Conservation (phyloP, 1,140 invertebrate species). For the Ctenoplectra terminalis region DNA sequence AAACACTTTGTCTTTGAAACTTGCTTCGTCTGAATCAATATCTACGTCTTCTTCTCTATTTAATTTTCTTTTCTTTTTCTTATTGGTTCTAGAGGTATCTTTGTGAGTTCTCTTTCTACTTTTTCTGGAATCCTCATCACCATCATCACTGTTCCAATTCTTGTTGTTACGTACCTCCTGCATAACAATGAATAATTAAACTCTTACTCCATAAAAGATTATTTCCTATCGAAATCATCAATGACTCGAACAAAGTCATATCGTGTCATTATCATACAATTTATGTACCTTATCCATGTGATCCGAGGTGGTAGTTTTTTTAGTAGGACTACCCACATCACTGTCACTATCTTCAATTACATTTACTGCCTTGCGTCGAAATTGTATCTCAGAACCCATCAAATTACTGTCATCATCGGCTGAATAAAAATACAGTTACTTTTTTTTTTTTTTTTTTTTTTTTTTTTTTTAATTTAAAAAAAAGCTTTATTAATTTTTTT, state of each 20-base stretch:
- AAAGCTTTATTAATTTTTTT: too few relatives aligned
- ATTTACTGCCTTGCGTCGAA: conserved; percentile 75
- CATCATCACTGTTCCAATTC: conserved; percentile 77
- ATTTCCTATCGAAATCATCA: not conserved
- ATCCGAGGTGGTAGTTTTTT: conserved; percentile 29
- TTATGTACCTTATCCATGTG: conserved; percentile 9
- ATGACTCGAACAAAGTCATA: not conserved
- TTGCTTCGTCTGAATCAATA: conserved; percentile 77
- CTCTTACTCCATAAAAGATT: not conserved
- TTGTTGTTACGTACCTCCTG: conserved; percentile 68
- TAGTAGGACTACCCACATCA: conserved; percentile 71
- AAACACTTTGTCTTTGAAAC: conserved; percentile 78
- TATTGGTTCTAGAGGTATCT: conserved; percentile 53
- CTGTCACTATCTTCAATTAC: conserved; percentile 80
- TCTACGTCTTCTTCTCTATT: conserved; percentile 75
- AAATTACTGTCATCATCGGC: conserved; percentile 78
- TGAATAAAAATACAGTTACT: conserved; percentile 56
- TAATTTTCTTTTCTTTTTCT: conserved; percentile 72
- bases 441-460: too few relatives aligned
- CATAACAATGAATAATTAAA: conserved; percentile 57
- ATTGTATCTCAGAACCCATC: conserved; percentile 67
- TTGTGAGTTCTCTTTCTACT: conserved; percentile 64
- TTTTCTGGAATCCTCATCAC: conserved; percentile 54
- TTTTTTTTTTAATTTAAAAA: too few relatives aligned
- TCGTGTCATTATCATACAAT: not conserved